phyloP scores from a whole-genome alignment of 2,888 invertebrate species.

The Drosophila glabriapex region DNA sequence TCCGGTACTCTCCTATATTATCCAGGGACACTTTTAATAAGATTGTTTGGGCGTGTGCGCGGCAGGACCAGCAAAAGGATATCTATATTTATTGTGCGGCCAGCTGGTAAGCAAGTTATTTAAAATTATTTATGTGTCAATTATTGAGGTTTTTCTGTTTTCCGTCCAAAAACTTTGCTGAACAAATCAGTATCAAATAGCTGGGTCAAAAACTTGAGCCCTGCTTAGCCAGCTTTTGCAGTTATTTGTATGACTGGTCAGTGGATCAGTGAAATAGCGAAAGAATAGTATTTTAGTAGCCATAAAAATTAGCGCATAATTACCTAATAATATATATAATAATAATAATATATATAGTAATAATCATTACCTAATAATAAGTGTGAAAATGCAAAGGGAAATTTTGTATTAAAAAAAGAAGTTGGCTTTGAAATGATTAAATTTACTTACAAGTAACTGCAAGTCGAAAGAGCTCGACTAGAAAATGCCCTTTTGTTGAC shows the following conservation, averaged over 20 bases:
- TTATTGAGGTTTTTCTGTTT: conserved; percentile 53
- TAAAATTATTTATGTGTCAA: conserved; percentile 77
- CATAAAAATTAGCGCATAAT: not conserved
- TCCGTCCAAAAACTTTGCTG: conserved; percentile 22
- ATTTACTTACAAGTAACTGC: not conserved
- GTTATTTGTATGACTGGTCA: conserved; percentile 40
- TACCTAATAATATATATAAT: no score
- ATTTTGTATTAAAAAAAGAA: not conserved
- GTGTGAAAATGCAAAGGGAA: not conserved
- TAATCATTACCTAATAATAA: no score
- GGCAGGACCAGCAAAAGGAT: conserved; percentile 14
- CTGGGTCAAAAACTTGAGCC: conserved; percentile 41
- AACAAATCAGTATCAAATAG: conserved; percentile 37
- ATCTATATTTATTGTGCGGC: conserved; percentile 5
- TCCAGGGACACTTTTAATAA: conserved; percentile 73
- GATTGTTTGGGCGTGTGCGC: conserved; percentile 69
- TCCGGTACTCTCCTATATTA: conserved; percentile 30
- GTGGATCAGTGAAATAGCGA: conserved; percentile 3
- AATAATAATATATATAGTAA: no score
- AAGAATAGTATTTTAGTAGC: not conserved
- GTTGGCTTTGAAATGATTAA: not conserved
- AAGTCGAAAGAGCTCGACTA: not conserved
- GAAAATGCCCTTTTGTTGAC: not conserved
- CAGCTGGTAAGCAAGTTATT: conserved; percentile 64
- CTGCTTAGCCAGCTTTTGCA: conserved; percentile 34